Percentiles rank a stretch among this genome's conserved stretches.
These are phyloP conservation scores for Phyllostomus hastatus DNA, from an alignment of 2,113 vertebrate species.

Conservation along the genomic window DNA sequence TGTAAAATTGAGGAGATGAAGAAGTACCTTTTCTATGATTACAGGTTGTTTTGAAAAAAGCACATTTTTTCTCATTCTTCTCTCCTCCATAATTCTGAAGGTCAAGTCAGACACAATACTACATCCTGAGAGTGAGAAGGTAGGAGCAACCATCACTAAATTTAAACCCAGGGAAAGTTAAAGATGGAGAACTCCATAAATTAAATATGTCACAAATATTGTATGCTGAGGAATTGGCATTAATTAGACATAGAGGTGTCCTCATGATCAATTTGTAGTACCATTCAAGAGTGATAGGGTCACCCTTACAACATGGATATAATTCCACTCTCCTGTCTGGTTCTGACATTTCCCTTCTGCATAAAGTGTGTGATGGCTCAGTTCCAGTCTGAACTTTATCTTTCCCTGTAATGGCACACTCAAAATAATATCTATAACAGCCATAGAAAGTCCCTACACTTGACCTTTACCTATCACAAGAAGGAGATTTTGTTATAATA, in stretches of 20 bases:
- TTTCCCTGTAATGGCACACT: background rate
- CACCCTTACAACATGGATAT: background rate
- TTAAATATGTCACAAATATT: slow-evolving; percentile 33
- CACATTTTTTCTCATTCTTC: background rate
- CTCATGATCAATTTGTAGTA: slow-evolving; percentile 14
- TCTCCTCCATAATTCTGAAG: slow-evolving; percentile 38
- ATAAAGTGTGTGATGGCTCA: background rate
- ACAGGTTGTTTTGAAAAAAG: background rate
- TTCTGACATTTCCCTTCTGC: slow-evolving; percentile 35
- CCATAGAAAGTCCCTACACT: background rate
- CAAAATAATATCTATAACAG: background rate
- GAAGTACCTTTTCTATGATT: background rate
- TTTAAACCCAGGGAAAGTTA: slow-evolving; percentile 43
- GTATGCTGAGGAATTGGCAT: slow-evolving; percentile 11
- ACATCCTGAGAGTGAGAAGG: background rate
- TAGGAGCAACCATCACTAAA: background rate
- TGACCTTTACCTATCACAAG: background rate
- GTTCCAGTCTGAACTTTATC: background rate
- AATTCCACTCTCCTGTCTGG: background rate
- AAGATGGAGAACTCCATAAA: slow-evolving; percentile 36
- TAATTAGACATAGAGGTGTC: slow-evolving; percentile 34
- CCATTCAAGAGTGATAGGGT: slow-evolving; percentile 16
- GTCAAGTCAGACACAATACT: background rate
- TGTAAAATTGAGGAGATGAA: background rate
- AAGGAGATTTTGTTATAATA: background rate